phyloP scores from a whole-genome alignment of 2,888 invertebrate species.

The Galeruca laticollis region DNA sequence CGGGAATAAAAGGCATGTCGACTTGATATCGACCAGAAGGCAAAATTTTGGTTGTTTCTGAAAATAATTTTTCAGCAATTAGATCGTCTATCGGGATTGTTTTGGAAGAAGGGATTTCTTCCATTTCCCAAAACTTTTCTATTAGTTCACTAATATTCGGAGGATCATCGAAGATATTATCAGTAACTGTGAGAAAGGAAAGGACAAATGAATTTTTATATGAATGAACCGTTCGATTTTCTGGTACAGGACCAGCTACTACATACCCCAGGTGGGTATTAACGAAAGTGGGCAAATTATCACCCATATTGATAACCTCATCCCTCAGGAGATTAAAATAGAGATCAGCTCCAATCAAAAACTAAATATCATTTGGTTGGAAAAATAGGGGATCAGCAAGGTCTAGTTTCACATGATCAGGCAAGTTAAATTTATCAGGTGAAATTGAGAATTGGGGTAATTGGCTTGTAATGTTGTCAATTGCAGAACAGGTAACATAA shows the following conservation, averaged over 20 bases:
- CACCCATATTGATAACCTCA: no score
- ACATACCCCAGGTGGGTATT: no score
- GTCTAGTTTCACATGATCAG: slow-evolving; percentile 5
- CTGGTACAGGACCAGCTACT: no score
- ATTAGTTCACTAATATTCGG: background rate
- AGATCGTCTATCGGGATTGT: no score
- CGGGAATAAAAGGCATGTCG: background rate
- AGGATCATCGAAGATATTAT: background rate
- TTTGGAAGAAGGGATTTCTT: background rate
- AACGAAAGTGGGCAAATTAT: no score
- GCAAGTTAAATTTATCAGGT: background rate
- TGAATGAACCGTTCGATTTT: no score
- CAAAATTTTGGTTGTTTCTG: background rate
- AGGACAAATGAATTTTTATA: no score
- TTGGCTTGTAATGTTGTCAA: slow-evolving; percentile 5
- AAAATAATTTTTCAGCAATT: background rate
- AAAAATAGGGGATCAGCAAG: slow-evolving; percentile 6
- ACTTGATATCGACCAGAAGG: background rate
- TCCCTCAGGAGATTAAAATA: no score
- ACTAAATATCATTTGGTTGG: background rate
- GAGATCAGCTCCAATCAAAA: no score
- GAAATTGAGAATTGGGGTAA: slow-evolving; percentile 9
- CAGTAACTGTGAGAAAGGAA: background rate
- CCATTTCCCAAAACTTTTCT: background rate
- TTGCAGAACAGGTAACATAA: background rate